Percentiles rank a stretch among this genome's conserved stretches.
These are phyloP conservation scores for Lysandra bellargus DNA, from an alignment of 2,888 invertebrate genomes.

Conservation along the genomic window DNA sequence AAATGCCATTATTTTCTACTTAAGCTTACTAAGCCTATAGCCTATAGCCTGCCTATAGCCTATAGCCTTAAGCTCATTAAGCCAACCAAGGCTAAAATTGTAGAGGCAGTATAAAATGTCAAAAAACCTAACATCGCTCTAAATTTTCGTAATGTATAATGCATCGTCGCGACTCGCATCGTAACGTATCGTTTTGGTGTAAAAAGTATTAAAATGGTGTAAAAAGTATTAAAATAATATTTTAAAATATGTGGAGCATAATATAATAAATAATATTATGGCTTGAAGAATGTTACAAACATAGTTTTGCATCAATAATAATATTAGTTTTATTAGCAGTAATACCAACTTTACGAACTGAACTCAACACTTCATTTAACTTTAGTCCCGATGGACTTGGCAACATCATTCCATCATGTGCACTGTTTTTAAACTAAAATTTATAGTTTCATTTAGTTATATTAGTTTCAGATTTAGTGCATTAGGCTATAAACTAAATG, in stretches of 20 bases:
- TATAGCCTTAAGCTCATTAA: no score
- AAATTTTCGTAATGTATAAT: no score
- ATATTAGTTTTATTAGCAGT: slow-evolving; percentile 21
- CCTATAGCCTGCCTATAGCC: no score
- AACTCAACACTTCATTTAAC: slow-evolving; percentile 30
- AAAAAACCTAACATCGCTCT: no score
- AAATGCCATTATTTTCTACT: no score
- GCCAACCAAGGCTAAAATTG: no score
- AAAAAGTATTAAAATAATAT: no score
- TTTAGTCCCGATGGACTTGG: background rate
- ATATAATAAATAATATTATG: background rate
- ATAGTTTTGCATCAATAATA: slow-evolving; percentile 2
- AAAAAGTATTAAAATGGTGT: no score
- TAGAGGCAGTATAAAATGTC: no score
- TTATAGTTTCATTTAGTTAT: slow-evolving; percentile 19
- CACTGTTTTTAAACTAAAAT: slow-evolving; percentile 21
- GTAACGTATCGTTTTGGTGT: no score
- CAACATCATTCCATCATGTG: slow-evolving; percentile 10
- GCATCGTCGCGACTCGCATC: no score
- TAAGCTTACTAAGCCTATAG: no score
- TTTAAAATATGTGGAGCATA: background rate
- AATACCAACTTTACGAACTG: slow-evolving; percentile 2
- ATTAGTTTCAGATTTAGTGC: background rate
- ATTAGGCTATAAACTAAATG: slow-evolving; percentile 2
- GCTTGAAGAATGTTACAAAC: background rate